These are phyloP conservation scores for Pandion haliaetus DNA, from an alignment of 2,113 vertebrate genomes.

Conservation along the genomic window DNA sequence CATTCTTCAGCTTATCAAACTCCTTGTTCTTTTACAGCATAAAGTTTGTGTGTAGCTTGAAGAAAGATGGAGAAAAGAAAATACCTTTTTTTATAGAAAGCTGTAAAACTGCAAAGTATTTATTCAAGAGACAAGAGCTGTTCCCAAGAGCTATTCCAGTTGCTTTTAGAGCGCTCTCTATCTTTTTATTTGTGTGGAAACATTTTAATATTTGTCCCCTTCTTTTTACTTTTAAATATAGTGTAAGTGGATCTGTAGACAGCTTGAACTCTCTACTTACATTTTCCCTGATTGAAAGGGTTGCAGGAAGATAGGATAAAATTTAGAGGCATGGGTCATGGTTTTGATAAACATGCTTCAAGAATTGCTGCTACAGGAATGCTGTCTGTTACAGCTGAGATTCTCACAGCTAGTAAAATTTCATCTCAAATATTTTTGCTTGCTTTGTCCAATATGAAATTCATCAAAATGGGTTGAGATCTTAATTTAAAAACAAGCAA, in stretches of 20 bases:
- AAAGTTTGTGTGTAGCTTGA: not conserved
- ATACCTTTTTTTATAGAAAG: not conserved
- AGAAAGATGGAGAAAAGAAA: not conserved
- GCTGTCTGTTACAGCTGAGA: not conserved
- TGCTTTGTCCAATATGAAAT: not conserved
- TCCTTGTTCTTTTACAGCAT: not conserved
- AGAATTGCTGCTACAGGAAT: not conserved
- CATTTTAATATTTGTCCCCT: not conserved
- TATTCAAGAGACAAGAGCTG: not conserved
- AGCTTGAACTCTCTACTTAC: not conserved
- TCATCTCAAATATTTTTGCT: not conserved
- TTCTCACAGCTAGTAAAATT: not conserved
- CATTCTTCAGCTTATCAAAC: not conserved
- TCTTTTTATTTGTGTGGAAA: not conserved
- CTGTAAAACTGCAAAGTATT: slow-evolving; percentile 14
- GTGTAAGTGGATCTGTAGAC: not conserved
- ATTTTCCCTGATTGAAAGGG: not conserved
- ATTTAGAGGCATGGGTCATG: not conserved
- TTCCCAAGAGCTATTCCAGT: slow-evolving; percentile 4
- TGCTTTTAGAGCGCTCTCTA: slow-evolving; percentile 3
- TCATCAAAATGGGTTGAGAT: not conserved
- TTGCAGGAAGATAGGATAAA: not conserved
- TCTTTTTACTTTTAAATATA: slow-evolving; percentile 6
- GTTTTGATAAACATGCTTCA: slow-evolving; percentile 3
- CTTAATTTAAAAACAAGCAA: not conserved